These are phyloP conservation scores for Diarsia dahlii DNA, from an alignment of 2,888 invertebrate species.

Conservation along the genomic window DNA sequence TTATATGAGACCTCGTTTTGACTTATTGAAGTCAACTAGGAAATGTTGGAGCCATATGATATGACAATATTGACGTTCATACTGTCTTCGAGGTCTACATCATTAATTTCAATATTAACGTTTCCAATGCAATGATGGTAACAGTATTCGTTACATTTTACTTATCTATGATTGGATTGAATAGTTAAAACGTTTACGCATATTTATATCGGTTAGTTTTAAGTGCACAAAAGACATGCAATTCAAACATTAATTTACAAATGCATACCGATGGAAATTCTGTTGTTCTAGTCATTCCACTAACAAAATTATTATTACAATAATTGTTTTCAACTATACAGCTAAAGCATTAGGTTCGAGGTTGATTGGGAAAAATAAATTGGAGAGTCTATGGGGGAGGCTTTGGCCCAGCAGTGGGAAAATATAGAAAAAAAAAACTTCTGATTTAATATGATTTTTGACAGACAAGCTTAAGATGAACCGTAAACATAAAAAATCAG, in stretches of 20 bases:
- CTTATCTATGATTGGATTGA: neutral
- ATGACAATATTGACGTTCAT: neutral
- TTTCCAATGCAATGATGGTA: neutral
- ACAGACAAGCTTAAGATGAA: too few species aligned
- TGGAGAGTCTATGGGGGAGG: too few species aligned
- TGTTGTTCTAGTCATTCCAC: neutral
- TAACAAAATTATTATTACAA: neutral
- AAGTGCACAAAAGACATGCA: slow-evolving; percentile 38
- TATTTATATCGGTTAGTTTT: slow-evolving; percentile 37
- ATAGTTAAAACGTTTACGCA: neutral
- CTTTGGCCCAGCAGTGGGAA: too few species aligned
- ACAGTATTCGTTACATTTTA: neutral
- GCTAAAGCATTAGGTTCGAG: too few species aligned
- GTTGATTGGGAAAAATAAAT: too few species aligned
- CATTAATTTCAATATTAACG: neutral
- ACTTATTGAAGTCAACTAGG: neutral
- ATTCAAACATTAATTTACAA: slow-evolving; percentile 49
- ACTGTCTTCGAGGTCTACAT: neutral
- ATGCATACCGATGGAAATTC: slow-evolving; percentile 8
- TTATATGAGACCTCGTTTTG: neutral
- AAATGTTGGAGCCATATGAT: neutral
- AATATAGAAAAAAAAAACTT: too few species aligned
- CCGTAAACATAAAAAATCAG: too few species aligned
- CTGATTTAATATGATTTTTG: too few species aligned
- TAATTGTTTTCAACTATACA: too few species aligned